Base-by-base conservation (phyloP, 2,113 vertebrate genomes). In the Heloderma charlesbogerti region DNA sequence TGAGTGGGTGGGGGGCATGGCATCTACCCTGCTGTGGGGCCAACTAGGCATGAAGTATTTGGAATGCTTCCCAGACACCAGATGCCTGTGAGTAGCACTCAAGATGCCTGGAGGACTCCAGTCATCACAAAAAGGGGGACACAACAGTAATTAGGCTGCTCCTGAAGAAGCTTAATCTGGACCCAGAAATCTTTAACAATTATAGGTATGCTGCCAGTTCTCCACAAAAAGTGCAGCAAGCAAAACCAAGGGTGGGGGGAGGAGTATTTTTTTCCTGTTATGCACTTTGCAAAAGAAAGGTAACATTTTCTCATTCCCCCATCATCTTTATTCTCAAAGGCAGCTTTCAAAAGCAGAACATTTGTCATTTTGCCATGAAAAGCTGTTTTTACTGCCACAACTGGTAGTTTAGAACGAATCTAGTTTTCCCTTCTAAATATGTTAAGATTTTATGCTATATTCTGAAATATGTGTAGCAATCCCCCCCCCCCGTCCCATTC, bases 391-490 rank as follows among this genome's bases (percentile, higher is more conserved):
- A 89, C 91, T 93, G 91, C 94, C 91, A 95, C 93, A 96, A 93
- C 87, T 86, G 90, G 78, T 63, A 63, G 60, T 63, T 63, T 63
- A 63, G 67, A 90, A 69, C 69, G 83, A 88, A 82, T 81, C 96
- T 97, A 67, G 82, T 95, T 96, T 97, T 95, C 82, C 94, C 91
- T 91, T 93, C 95, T 92, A 93, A 96, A 95, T 95, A 92, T 95
- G 91, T 94, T 27, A 94, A 95, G 93, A 96, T 95, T 95, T 95
- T 94, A 95, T 95, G 94, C 89, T 95, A 40, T 90, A 81, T 93
- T 74, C 89, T 3, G 20, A 93, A 92, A 95, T 93, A 92, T 92
- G 93, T 85, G 94, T 93, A 95, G 94, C 88, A 29, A 12, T 88
- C 37, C 8, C 3, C 25, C 16, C 43, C 25, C 43, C 20, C 31